These are phyloP conservation scores for Philaethria dido DNA, from an alignment of 2,888 invertebrate species.

Conservation along the genomic window DNA sequence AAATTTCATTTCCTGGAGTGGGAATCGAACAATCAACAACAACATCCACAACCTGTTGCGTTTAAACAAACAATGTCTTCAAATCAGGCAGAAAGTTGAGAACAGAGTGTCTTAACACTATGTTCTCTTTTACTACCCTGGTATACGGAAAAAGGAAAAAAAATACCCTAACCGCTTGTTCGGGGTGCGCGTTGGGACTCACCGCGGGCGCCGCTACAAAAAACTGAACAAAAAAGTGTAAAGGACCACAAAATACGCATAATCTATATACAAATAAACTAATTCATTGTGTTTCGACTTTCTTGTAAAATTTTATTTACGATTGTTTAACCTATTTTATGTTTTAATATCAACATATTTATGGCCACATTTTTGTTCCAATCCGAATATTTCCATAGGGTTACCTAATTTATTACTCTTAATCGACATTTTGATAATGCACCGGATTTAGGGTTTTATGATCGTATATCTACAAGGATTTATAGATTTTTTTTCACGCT, in stretches of 20 bases:
- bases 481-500: slow-evolving; percentile 2
- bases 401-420: slow-evolving; percentile 66
- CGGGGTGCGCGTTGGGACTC: slow-evolving; percentile 45
- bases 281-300: slow-evolving; percentile 70
- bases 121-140: no score
- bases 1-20: no score
- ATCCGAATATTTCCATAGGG: slow-evolving; percentile 59
- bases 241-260: slow-evolving; percentile 78
- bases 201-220: slow-evolving; percentile 76
- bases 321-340: slow-evolving; percentile 83
- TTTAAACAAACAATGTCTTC: no score
- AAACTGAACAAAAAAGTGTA: slow-evolving; percentile 58
- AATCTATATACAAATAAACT: slow-evolving; percentile 79
- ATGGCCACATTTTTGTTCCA: slow-evolving; percentile 63
- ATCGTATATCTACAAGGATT: slow-evolving; percentile 37
- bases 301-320: slow-evolving; percentile 80
- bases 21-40: no score
- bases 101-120: no score
- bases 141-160: no score
- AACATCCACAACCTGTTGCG: no score
- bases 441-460: slow-evolving; percentile 48
- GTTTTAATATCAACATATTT: slow-evolving; percentile 81
- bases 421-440: slow-evolving; percentile 62
- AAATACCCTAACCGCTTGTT: no score
- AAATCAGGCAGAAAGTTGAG: no score